A percentile compares a stretch with the other conserved stretches of the same genome.
Conservation (phyloP, 2,888 invertebrate species). For the Dicranocentrus wangi region DNA sequence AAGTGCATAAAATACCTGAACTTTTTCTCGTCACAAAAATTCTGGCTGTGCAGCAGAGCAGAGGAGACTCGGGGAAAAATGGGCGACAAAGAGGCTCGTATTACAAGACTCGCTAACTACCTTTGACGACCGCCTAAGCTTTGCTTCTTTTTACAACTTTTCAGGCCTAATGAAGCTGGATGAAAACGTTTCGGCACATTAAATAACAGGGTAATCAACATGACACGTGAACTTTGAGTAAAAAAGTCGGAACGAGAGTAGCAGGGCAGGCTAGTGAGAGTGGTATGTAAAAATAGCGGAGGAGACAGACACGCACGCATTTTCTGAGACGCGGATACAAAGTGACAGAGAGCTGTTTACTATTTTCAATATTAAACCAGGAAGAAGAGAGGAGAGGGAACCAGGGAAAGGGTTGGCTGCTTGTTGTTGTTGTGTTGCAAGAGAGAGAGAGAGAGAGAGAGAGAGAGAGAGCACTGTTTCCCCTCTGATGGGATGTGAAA, state of each 20-base stretch:
- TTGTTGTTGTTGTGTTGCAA: no score
- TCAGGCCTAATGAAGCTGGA: slow-evolving; percentile 49
- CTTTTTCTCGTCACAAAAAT: no score
- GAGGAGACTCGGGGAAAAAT: not conserved
- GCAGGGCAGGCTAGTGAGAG: no score
- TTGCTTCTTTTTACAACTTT: slow-evolving; percentile 34
- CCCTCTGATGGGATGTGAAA: no score
- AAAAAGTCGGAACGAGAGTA: slow-evolving; percentile 17
- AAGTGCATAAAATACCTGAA: no score
- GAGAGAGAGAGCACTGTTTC: no score
- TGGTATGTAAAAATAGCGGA: no score
- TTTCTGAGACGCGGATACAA: no score
- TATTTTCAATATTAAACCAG: slow-evolving; percentile 7
- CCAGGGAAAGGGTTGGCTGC: not conserved
- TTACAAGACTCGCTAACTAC: slow-evolving; percentile 42
- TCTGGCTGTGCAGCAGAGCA: not conserved
- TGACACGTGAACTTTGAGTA: slow-evolving; percentile 50
- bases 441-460: no score
- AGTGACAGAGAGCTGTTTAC: not conserved
- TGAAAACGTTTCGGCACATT: slow-evolving; percentile 51
- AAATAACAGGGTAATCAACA: slow-evolving; percentile 62
- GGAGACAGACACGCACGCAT: no score
- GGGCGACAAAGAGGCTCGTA: not conserved
- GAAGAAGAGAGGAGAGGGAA: not conserved
- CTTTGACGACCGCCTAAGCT: slow-evolving; percentile 16